phyloP scores from a whole-genome alignment of 1,140 invertebrate genomes.

The Orchestia grillus region DNA sequence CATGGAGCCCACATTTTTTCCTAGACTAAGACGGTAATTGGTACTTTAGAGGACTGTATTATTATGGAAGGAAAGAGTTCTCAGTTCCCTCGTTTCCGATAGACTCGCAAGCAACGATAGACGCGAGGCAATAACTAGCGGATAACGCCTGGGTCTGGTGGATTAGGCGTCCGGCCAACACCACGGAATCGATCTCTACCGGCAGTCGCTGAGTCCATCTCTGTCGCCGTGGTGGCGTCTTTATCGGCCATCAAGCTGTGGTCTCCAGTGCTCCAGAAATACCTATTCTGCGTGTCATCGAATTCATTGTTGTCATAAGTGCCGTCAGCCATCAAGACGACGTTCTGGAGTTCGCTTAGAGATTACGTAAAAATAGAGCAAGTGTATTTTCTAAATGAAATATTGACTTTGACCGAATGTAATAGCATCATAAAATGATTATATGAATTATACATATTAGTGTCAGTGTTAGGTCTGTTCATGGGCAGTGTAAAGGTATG shows the following conservation, averaged over 20 bases:
- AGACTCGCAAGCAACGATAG: background rate
- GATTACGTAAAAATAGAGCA: background rate
- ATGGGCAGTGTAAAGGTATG: no score
- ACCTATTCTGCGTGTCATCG: background rate
- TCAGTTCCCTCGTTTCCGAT: background rate
- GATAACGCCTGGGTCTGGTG: background rate
- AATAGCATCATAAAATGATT: no score
- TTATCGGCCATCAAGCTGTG: background rate
- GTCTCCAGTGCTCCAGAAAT: background rate
- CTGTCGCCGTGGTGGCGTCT: background rate
- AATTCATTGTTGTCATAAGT: background rate
- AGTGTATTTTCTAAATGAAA: no score
- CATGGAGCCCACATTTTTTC: no score
- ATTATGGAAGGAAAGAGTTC: background rate
- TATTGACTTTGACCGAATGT: no score
- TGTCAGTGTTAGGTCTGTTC: no score
- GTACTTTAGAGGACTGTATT: background rate
- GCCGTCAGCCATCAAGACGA: background rate
- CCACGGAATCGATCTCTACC: background rate
- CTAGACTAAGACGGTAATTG: no score
- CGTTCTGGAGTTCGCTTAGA: background rate
- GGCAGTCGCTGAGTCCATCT: background rate
- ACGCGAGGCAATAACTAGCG: background rate
- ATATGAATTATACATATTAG: no score
- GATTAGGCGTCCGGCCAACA: background rate